Evolutionary conservation across 2,888 invertebrate genomes (phyloP), one percentile per base, ranked within the genome.

Genomic region (Theretra japonica): DNA sequence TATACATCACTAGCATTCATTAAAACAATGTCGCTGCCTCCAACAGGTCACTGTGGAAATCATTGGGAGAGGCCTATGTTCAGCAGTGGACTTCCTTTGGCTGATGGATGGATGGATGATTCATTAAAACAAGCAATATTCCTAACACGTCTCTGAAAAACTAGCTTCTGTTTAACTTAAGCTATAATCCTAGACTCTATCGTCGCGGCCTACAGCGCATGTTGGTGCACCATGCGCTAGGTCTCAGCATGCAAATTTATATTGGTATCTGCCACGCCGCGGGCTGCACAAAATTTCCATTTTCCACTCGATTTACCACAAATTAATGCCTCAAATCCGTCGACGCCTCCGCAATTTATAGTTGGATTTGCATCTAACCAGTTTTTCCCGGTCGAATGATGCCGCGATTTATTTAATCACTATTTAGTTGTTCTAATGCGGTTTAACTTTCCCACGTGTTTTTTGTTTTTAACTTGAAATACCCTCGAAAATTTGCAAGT

Each of bases 251-350:
- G 82, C 78, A 82, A 79, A 80, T 74, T 77, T 84, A 86, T 82
- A 79, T 85, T 89, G 83, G 86, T 73, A 72, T 74, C 75, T 76
- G 75, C 78, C 77, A 83, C 86, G 89, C 90, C 87, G 84, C 88
- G 84, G 91, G 91, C 89, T 92, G 94, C 93, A 93, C 92, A 93
- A 93, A 94, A 92, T 94, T 94, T 93, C 93, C 91, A 94, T 93
- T 94, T 94, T 94, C 94, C 91, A 85, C 90, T 82, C 92, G 92
- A 94, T 93, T 94, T 93, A 87, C 91, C 90, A 85, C 93, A 94
- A 94, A 94, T 94, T 93, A 94, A 94, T 93, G 91, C 89, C 82
- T 83, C 85, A 83, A 90, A 93, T 90, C 88, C 90, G 90, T 92
- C 90, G 89, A 82, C 91, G 88, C 89, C 88, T 88, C 79, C 82